Evolutionary conservation across 2,888 invertebrate genomes (phyloP), one percentile per base, ranked within the genome.

Genomic region (Ophion slaviceki): DNA sequence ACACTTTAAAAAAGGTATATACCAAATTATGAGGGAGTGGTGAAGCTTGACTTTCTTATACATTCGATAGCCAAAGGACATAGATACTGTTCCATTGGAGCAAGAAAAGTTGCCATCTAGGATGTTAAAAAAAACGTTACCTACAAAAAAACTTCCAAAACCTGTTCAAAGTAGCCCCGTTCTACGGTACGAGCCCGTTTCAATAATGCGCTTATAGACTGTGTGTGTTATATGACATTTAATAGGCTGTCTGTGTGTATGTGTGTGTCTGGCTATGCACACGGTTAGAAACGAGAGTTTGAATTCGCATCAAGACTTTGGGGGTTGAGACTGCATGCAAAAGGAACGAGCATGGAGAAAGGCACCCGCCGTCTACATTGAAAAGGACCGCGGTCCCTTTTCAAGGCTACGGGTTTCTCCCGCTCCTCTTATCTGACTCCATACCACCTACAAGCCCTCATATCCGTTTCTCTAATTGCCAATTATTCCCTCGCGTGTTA

Each of bases 381-480:
- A 80, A 86, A 82, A 80, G 77, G 72, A 77, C 68, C 59, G 72
- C 77, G 77, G 76, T 85, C 82, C 79, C 82, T 82, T 82, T 85
- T 80, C 64, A 66, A 40, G 78, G 75, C 81, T 70, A 70, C 81
- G 45, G 74, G 59, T 85, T 82, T 82, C 85, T 59, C 80, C 71
- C 20, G 47, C 17, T 11, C 79, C 53, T 61, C 59, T 45, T 40
- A 47, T 72, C 66, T 64, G 59, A 80, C 70, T 75, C 66, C 64
- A 74, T 67, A 78, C 57, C 59, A 24, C 68, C 17, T 67, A 57
- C 57, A 28, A 66, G 80, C 67, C 77, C 85, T 74, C 82, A 76
- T 72, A 80, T 86, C 85, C 85, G 82, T 82, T 82, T 77, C 82
- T 86, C 85, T 86, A 86, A 86, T 86, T 82, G 82, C 82, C 82